Evolutionary conservation across 2,113 vertebrate species (phyloP).

Genomic region (Antechinus flavipes): DNA sequence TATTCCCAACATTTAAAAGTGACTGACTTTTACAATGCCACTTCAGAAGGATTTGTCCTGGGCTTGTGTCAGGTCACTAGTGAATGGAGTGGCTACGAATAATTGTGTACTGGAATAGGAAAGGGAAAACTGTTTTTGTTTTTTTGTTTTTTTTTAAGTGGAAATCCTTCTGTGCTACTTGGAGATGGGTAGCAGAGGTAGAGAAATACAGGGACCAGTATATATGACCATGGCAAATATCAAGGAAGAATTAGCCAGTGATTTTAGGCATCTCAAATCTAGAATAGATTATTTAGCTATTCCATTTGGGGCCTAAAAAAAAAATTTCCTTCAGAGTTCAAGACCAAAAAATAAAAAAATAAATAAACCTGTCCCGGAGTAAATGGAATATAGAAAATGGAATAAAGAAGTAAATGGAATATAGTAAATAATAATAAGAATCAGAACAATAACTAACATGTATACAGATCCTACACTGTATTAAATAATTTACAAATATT

Average conservation of each 20-base stretch:
- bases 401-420: not conserved
- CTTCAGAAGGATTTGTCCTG: not conserved
- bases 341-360: not conserved
- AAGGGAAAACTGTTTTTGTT: not conserved
- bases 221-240: not conserved
- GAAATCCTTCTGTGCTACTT: not conserved
- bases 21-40: conserved; percentile 45
- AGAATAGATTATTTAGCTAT: not conserved
- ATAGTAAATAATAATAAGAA: not conserved
- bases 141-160: not conserved
- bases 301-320: not conserved
- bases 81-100: not conserved
- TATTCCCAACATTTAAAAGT: conserved; percentile 33
- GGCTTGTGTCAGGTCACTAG: conserved; percentile 11
- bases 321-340: not conserved
- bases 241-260: not conserved
- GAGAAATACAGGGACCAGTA: accelerated
- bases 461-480: not conserved
- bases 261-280: not conserved
- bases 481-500: not conserved
- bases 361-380: not conserved
- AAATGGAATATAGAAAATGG: not conserved
- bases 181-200: not conserved
- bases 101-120: not conserved
- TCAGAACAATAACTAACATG: not conserved